Conservation (phyloP, 53 echinoderm and acorn worm genomes). For the Crossaster papposus region DNA sequence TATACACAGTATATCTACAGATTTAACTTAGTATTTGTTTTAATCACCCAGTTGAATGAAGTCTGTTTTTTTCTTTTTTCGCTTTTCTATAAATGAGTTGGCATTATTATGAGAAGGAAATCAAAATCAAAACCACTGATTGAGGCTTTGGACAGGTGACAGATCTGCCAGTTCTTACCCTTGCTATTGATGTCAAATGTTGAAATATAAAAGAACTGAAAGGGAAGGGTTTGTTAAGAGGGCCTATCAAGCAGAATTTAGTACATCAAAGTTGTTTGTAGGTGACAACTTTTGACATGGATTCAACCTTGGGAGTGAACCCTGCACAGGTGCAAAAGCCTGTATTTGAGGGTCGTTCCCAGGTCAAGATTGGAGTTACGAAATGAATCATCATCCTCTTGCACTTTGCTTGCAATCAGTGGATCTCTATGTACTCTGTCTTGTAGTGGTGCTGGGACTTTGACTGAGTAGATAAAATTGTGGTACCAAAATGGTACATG, state of each 20-base stretch:
- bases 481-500: too few species aligned
- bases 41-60: not conserved
- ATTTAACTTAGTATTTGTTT: too few species aligned
- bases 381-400: constrained; percentile 39
- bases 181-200: too few species aligned
- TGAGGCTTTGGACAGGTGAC: too few species aligned
- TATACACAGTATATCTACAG: too few species aligned
- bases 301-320: constrained; percentile 37
- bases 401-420: not conserved
- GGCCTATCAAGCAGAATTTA: not conserved
- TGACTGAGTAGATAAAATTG: too few species aligned
- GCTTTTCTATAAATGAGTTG: too few species aligned
- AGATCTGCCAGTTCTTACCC: too few species aligned
- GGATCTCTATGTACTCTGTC: not conserved
- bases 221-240: not conserved
- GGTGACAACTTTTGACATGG: not conserved
- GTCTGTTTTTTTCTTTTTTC: too few species aligned
- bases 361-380: constrained; percentile 18
- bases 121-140: too few species aligned
- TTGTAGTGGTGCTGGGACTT: too few species aligned
- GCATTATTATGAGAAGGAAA: too few species aligned
- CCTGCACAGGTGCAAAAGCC: constrained; percentile 44
- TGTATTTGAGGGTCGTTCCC: constrained; percentile 26
- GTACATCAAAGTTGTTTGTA: constrained; percentile 44
- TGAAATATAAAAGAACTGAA: not conserved